Evolutionary conservation across 2,888 invertebrate species (phyloP), one percentile per base, ranked within the genome.

Genomic region (Priocnemis perturbator): DNA sequence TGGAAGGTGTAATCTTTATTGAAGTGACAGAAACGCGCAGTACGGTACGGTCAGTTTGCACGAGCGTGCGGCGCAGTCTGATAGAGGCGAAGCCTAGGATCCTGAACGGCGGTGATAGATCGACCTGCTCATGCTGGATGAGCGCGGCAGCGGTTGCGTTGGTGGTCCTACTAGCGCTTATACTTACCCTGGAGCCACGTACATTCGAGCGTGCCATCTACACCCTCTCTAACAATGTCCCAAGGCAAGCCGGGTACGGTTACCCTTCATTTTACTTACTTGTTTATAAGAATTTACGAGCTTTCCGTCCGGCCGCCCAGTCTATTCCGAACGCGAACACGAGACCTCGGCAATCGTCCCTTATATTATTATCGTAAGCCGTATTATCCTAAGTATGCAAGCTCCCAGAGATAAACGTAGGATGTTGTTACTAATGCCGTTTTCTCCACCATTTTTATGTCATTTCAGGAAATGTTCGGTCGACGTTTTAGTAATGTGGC

Each of bases 221-320:
- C 83, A 82, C 83, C 77, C 81, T 86, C 80, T 85, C 87, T 85
- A 87, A 86, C 84, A 82, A 85, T 84, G 81, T 83, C 85, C 83
- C 86, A 78, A 84, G 83, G 84, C 86, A 87, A 84, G 74, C 87
- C 84, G 87, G 87, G 88, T 88, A 88, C 86, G 88, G 86, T 68
- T 73, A 78, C 77, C 78, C 76, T 78, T 75, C 76, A 67, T 78
- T 78, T 79, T 84, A 78, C 76, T 73, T 75, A 70, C 70, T 70
- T 71, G 71, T 71, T 69, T 78, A 67, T 57, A 67, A 65, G 37
- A 11, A 9, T 37, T 37, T 37, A 56, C 64, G 14, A 50, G 14
- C 17, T 15, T 37, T 57, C n/a, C n/a, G 23, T 20, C 56, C 30
- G 30, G 56, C 15, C 56, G 56, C 20, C 23, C 47, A 17, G 47